These are phyloP conservation scores for Listronotus bonariensis DNA, from an alignment of 1,140 invertebrate genomes.

Conservation along the genomic window DNA sequence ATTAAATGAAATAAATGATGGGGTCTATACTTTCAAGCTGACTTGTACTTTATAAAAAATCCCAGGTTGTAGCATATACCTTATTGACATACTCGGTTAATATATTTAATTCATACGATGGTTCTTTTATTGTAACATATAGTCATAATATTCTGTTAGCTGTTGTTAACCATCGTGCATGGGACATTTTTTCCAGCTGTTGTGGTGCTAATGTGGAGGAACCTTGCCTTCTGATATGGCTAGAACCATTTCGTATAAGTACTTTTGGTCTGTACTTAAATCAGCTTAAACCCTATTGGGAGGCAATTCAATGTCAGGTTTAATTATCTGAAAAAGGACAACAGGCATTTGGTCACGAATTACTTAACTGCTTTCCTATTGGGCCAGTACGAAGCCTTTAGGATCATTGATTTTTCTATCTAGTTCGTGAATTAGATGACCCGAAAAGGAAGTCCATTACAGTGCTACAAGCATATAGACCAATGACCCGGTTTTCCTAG, in stretches of 20 bases:
- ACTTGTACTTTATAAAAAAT: too few species aligned
- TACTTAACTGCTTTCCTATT: neutral
- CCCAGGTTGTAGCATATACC: too few species aligned
- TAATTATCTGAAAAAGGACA: neutral
- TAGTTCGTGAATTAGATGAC: too few species aligned
- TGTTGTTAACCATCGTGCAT: constrained; percentile 13
- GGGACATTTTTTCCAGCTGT: constrained; percentile 4
- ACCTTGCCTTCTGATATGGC: neutral
- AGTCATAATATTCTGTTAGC: constrained; percentile 10
- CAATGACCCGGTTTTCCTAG: too few species aligned
- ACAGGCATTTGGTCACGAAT: neutral
- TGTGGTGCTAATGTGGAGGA: neutral
- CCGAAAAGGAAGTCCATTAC: too few species aligned
- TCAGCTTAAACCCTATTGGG: neutral
- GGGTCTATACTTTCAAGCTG: too few species aligned
- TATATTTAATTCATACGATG: neutral
- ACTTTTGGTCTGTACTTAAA: constrained; percentile 7
- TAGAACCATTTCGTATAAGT: constrained; percentile 5
- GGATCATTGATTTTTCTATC: too few species aligned
- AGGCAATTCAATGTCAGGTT: neutral
- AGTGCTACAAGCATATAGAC: too few species aligned
- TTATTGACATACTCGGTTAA: too few species aligned
- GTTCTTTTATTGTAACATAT: neutral
- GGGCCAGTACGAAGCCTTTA: neutral
- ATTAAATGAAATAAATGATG: too few species aligned